Conservation (phyloP, 2,113 vertebrate species). For the Paratilapia polleni region DNA sequence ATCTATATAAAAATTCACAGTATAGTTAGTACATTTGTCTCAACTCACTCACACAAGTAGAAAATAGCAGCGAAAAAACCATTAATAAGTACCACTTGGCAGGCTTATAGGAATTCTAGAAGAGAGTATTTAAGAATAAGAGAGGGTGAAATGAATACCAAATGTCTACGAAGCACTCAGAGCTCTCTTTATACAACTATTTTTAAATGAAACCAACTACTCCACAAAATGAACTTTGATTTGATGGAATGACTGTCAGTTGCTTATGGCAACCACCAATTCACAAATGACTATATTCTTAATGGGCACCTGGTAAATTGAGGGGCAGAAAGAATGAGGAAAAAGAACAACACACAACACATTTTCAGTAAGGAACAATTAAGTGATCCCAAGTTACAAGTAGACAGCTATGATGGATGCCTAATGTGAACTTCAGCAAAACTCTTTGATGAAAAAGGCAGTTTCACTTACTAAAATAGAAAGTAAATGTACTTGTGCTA, state of each 20-base stretch:
- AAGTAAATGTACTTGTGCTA: neutral
- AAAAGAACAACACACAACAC: neutral
- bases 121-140: neutral
- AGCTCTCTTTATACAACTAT: conserved; percentile 32
- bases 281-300: conserved; percentile 49
- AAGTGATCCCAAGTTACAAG: conserved; percentile 15
- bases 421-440: conserved; percentile 11
- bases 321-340: neutral
- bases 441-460: neutral
- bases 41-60: neutral
- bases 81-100: conserved; percentile 7
- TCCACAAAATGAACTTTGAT: conserved; percentile 51
- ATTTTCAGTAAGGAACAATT: conserved; percentile 3
- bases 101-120: conserved; percentile 5
- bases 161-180: conserved; percentile 17
- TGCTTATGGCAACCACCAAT: conserved; percentile 45
- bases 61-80: neutral
- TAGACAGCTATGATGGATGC: conserved; percentile 21
- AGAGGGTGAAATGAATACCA: conserved; percentile 12
- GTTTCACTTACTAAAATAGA: neutral
- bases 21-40: neutral
- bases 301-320: conserved; percentile 37
- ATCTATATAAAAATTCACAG: too few species aligned
- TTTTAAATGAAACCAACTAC: conserved; percentile 49
- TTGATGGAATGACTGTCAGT: conserved; percentile 48